These are phyloP conservation scores for Puntigrus tetrazona DNA, from an alignment of 2,113 vertebrate species.

Conservation along the genomic window DNA sequence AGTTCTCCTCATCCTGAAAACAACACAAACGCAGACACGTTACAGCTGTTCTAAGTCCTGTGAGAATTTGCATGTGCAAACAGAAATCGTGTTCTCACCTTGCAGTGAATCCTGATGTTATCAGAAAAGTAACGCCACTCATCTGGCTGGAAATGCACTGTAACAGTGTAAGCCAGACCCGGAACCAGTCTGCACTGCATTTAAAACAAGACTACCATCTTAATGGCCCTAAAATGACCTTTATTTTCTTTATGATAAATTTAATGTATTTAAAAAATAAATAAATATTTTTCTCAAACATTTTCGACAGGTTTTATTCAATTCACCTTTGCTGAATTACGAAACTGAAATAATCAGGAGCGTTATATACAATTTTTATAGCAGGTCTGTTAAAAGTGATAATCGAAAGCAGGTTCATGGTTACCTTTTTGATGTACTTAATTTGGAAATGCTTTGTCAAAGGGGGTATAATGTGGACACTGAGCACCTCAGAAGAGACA, in stretches of 20 bases:
- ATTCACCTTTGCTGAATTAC: not conserved
- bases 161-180: constrained; percentile 81
- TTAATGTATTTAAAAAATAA: not conserved
- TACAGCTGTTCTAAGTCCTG: not conserved
- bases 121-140: constrained; percentile 95
- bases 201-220: constrained; percentile 23
- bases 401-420: not conserved
- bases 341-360: not conserved
- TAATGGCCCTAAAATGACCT: not conserved
- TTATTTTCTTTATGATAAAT: not conserved
- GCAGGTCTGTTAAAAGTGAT: not conserved
- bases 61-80: not conserved
- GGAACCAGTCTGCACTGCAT: constrained; percentile 85
- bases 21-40: constrained; percentile 44
- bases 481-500: constrained; percentile 78
- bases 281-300: too few relatives aligned
- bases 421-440: constrained; percentile 86
- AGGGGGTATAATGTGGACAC: constrained; percentile 86
- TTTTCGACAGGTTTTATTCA: not conserved
- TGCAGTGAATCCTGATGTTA: constrained; percentile 86
- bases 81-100: constrained; percentile 71
- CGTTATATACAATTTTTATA: not conserved
- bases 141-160: constrained; percentile 84
- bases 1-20: constrained; percentile 85
- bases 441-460: constrained; percentile 89